Base-by-base conservation (phyloP, 2,797 vertebrate species). In the Sebastes steindachneri region DNA sequence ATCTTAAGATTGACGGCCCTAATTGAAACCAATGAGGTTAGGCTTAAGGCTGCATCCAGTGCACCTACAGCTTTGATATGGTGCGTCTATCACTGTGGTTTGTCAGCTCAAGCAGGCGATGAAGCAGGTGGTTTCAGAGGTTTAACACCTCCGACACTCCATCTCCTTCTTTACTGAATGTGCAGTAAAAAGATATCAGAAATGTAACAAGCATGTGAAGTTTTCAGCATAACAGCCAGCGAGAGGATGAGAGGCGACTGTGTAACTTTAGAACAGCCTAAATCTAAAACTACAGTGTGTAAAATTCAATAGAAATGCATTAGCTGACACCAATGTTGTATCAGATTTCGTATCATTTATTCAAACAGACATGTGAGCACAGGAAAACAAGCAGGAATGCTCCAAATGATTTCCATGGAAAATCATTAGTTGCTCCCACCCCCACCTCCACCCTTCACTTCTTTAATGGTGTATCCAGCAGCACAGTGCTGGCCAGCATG, bases 391-490 rank as follows among this genome's bases (percentile, higher is more conserved):
- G 14, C 7, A 25, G 53, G 41, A 19, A 19, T 4, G 35, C 53
- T 70, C 48, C 54, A 71, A 41, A 29, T 28, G 59, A 76, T 73
- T 63, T 62, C 21, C n/a, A 33, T 74, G 68, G 48, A 48, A 79
- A 77, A 64, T 65, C 35, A 75, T 78, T 53, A 80, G 45, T 51
- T 65, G 71, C 53, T 26, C 54, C 53, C 33, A 15, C 48, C 33
- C 17, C 21, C 28, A 29, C 4, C 60, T 7, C 58, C 33, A 14
- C 37, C 35, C 37, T 15, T 29, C 19, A 4, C 54, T 71, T 68
- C 57, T 63, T 62, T 79, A 33, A 59, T 33, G 23, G 9, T 48
- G 29, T 19, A 23, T 59, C n/a, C 51, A 60, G 48, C 41, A 53
- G 51, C 57, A 57, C 17, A 64, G 9, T 1, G 12, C 62, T 12